phyloP scores from a whole-genome alignment of 2,113 vertebrate species.

The Peromyscus maniculatus region DNA sequence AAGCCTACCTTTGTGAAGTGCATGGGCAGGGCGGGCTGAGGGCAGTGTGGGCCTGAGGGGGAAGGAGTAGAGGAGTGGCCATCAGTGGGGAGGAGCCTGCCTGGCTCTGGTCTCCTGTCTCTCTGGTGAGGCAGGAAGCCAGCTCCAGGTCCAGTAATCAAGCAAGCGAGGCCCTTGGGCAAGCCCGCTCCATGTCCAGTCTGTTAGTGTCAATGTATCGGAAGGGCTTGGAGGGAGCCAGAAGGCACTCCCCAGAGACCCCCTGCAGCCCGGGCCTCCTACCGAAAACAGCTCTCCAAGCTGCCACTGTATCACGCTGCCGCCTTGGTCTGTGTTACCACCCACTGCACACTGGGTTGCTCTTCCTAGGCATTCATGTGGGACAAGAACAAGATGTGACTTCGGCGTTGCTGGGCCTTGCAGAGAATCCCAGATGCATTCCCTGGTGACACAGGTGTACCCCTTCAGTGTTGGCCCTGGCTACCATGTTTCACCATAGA shows the following conservation, averaged over 20 bases:
- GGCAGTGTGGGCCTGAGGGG: too few relatives aligned
- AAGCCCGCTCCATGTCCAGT: background rate
- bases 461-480: background rate
- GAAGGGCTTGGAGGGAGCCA: background rate
- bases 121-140: constrained; percentile 66
- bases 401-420: too few relatives aligned
- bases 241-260: too few relatives aligned
- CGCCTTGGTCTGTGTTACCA: too few relatives aligned
- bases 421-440: background rate
- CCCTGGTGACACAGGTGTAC: background rate
- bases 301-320: accelerated
- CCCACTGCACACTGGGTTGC: background rate
- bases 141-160: constrained; percentile 47
- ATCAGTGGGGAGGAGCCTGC: background rate
- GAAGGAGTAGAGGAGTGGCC: background rate
- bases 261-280: too few relatives aligned
- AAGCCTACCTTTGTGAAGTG: background rate
- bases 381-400: background rate
- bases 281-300: background rate
- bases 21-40: background rate
- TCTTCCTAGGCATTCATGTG: accelerated
- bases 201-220: background rate
- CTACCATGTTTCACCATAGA: background rate
- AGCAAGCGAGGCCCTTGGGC: background rate
- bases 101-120: constrained; percentile 58